A percentile compares a stretch with the other conserved stretches of the same genome.
phyloP scores from a whole-genome alignment of 2,797 vertebrate species.

The Momotus momota region DNA sequence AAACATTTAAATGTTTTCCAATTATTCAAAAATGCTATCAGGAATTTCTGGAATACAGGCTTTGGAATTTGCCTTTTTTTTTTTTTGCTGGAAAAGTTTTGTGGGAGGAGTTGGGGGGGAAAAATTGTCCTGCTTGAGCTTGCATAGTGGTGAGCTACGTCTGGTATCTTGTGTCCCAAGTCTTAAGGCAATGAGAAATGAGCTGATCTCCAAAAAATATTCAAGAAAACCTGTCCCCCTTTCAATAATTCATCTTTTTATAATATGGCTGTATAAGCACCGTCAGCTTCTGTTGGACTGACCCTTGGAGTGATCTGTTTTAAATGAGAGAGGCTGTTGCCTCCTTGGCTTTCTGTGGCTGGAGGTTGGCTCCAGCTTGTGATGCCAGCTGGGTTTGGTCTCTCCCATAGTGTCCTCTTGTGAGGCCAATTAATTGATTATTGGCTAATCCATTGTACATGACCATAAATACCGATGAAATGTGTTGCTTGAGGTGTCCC shows the following conservation, averaged over 20 bases:
- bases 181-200: neutral
- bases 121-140: neutral
- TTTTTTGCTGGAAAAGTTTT: neutral
- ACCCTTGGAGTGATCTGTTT: neutral
- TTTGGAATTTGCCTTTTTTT: neutral
- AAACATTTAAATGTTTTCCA: neutral
- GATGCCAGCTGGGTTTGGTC: neutral
- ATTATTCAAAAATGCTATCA: neutral
- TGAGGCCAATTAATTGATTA: neutral
- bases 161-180: neutral
- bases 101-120: neutral
- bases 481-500: neutral
- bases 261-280: accelerated
- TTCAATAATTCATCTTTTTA: neutral
- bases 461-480: neutral
- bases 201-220: neutral
- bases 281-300: too few species aligned
- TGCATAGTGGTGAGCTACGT: accelerated
- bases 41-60: neutral
- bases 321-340: neutral
- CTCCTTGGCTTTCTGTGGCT: neutral
- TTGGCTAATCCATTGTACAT: accelerated
- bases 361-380: neutral
- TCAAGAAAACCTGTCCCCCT: accelerated
- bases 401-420: accelerated